These are phyloP conservation scores for Carollia perspicillata DNA, from an alignment of 2,113 vertebrate species.

Conservation along the genomic window DNA sequence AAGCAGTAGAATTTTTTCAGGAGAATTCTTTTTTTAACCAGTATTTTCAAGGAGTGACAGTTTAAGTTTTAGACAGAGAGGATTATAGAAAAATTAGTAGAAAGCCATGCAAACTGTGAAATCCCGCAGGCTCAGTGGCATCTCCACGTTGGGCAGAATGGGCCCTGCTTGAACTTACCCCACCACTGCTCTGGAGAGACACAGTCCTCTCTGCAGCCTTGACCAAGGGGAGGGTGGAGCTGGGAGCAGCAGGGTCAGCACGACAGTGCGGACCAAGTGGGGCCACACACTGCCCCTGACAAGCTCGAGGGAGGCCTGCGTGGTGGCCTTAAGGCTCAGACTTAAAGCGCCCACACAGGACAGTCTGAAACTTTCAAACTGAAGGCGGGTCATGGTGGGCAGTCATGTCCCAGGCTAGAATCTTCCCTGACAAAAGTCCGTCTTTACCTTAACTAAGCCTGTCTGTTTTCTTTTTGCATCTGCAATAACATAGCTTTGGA, in stretches of 20 bases:
- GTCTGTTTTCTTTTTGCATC: too few species aligned
- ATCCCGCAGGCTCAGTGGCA: neutral
- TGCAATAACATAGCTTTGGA: too few species aligned
- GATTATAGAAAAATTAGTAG: neutral
- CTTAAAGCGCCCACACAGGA: too few species aligned
- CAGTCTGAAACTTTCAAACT: too few species aligned
- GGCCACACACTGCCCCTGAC: too few species aligned
- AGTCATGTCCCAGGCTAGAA: too few species aligned
- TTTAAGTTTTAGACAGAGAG: neutral
- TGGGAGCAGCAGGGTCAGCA: neutral
- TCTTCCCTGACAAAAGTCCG: too few species aligned
- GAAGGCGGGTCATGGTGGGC: too few species aligned
- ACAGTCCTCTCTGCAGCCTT: neutral
- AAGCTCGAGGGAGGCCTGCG: too few species aligned
- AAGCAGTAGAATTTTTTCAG: neutral
- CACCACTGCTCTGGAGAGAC: neutral
- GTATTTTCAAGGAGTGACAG: neutral
- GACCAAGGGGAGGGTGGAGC: neutral
- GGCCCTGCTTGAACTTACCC: neutral
- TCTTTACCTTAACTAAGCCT: too few species aligned
- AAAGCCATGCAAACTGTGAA: neutral
- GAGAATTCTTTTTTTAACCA: constrained; percentile 14
- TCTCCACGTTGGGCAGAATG: neutral
- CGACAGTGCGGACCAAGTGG: too few species aligned
- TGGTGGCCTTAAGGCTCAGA: too few species aligned